phyloP scores from a whole-genome alignment of 2,113 vertebrate species.

The Isichthys henryi region DNA sequence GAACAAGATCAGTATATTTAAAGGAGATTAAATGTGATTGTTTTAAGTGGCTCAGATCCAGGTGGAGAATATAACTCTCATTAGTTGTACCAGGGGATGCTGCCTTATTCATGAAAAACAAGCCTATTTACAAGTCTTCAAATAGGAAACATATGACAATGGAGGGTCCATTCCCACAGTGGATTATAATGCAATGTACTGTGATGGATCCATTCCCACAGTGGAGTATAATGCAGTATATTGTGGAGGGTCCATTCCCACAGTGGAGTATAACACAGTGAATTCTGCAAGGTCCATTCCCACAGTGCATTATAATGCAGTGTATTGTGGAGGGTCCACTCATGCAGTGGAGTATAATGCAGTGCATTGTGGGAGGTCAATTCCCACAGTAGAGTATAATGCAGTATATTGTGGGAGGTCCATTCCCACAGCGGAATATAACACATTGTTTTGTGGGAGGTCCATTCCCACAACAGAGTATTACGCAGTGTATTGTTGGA shows the following conservation, averaged over 20 bases:
- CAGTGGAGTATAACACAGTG: background rate
- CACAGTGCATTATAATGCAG: too few relatives aligned
- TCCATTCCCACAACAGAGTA: background rate
- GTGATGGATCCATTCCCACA: background rate
- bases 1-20: background rate
- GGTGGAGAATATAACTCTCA: background rate
- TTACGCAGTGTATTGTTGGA: background rate
- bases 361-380: background rate
- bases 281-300: too few relatives aligned
- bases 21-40: background rate
- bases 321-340: too few relatives aligned
- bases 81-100: background rate
- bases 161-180: background rate
- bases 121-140: background rate
- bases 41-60: background rate
- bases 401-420: too few relatives aligned
- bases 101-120: conserved; percentile 3
- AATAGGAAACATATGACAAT: background rate
- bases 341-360: too few relatives aligned
- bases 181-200: background rate
- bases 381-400: background rate
- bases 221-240: background rate
- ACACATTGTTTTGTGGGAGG: rapidly evolving
- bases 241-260: background rate
- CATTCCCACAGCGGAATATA: background rate